Conservation (phyloP, 2,797 vertebrate species). For the Acanthurus leucopareius region DNA sequence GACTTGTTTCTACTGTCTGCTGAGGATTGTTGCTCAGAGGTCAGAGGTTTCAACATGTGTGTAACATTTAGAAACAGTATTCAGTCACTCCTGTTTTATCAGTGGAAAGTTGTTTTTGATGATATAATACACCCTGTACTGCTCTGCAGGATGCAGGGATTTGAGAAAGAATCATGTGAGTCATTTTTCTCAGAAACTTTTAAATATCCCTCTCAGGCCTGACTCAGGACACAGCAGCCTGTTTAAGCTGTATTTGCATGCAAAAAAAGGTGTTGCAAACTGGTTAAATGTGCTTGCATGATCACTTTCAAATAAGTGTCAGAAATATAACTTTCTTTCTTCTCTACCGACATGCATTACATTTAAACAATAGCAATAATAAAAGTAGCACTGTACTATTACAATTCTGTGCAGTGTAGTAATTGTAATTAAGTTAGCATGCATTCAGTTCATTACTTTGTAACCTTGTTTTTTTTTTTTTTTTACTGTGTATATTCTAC, state of each 20-base stretch:
- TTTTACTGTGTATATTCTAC: conserved; percentile 30
- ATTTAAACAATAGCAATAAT: neutral
- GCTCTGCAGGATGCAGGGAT: conserved; percentile 34
- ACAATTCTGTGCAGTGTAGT: neutral
- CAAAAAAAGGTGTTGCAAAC: neutral
- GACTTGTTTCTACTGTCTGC: neutral
- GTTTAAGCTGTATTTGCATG: neutral
- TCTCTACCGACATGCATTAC: neutral
- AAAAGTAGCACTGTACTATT: neutral
- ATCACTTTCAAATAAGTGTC: neutral
- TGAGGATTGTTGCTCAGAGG: conserved; percentile 23
- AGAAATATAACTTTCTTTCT: conserved; percentile 1
- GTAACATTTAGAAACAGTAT: conserved; percentile 14
- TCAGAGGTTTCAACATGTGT: conserved; percentile 26
- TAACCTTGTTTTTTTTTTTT: conserved; percentile 26
- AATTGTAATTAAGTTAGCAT: conserved; percentile 18
- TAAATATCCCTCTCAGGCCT: conserved; percentile 26
- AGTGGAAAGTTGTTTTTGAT: conserved; percentile 57
- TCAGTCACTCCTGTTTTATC: conserved; percentile 32
- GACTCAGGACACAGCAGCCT: conserved; percentile 9
- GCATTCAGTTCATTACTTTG: conserved; percentile 11
- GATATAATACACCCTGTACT: conserved; percentile 33
- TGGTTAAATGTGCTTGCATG: neutral
- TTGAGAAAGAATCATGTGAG: conserved; percentile 41
- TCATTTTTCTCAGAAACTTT: conserved; percentile 62